A percentile compares a stretch with the other conserved stretches of the same genome.
Conservation (phyloP, 2,888 invertebrate genomes). For the Melieria picta region DNA sequence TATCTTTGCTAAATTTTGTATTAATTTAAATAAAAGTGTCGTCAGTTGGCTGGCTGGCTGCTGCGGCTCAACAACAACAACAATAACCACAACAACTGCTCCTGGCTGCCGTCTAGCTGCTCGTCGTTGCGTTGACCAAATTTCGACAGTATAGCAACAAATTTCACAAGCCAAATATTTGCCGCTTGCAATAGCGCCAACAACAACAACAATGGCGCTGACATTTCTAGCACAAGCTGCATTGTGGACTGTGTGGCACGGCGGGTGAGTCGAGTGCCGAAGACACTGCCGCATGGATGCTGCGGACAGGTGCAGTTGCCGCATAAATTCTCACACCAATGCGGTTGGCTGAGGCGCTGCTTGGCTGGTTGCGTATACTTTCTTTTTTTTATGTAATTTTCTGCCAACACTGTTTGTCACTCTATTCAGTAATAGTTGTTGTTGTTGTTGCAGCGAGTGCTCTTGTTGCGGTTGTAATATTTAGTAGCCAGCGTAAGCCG, state of each 20-base stretch:
- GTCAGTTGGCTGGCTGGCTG: slow-evolving; percentile 35
- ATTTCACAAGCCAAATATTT: slow-evolving; percentile 45
- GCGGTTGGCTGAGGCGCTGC: background rate
- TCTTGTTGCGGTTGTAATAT: slow-evolving; percentile 8
- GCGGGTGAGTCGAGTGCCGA: too few species aligned
- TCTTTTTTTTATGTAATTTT: too few species aligned
- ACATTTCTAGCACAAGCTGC: too few species aligned
- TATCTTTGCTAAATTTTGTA: slow-evolving; percentile 52
- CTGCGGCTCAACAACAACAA: slow-evolving; percentile 28
- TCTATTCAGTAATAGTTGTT: background rate
- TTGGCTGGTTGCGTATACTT: too few species aligned
- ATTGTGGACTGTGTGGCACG: too few species aligned
- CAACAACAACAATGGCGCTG: background rate
- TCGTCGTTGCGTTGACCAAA: too few species aligned
- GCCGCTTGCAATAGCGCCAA: slow-evolving; percentile 9
- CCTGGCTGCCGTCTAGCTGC: background rate
- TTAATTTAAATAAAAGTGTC: slow-evolving; percentile 53
- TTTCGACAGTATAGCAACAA: background rate
- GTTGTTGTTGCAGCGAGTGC: slow-evolving; percentile 5
- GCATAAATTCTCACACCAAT: slow-evolving; percentile 48
- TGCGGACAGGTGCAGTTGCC: slow-evolving; percentile 48
- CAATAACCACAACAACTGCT: slow-evolving; percentile 30
- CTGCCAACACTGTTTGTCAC: too few species aligned
- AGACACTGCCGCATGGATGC: too few species aligned
- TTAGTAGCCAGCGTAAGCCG: slow-evolving; percentile 43